phyloP scores from a whole-genome alignment of 2,888 invertebrate species.

The Ophioninae sp. region DNA sequence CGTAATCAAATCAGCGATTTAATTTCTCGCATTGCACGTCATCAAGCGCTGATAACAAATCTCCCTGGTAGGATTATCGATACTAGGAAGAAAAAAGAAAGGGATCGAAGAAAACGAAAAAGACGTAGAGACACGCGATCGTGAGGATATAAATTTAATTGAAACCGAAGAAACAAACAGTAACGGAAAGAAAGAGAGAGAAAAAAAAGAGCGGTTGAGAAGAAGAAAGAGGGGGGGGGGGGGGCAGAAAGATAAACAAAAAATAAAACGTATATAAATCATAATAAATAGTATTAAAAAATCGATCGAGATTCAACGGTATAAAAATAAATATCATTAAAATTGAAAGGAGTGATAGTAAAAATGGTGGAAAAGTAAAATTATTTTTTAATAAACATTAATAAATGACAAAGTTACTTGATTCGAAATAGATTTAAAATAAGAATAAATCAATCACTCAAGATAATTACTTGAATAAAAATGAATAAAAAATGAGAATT shows the following conservation, averaged over 20 bases:
- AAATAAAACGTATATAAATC: too few species aligned
- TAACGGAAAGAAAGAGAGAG: too few species aligned
- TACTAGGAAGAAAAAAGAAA: constrained; percentile 4
- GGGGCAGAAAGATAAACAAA: too few species aligned
- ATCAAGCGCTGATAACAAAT: constrained; percentile 35
- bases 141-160: not conserved
- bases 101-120: not conserved
- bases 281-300: too few species aligned
- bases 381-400: not conserved
- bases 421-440: not conserved
- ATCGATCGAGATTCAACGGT: too few species aligned
- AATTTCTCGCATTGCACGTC: constrained; percentile 54
- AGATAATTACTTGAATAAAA: too few species aligned
- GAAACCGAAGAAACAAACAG: not conserved
- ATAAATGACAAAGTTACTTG: not conserved
- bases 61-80: constrained; percentile 23
- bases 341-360: too few species aligned
- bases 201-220: too few species aligned
- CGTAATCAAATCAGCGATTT: constrained; percentile 65
- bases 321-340: too few species aligned
- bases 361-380: too few species aligned
- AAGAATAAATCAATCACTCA: not conserved
- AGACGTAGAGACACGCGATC: not conserved
- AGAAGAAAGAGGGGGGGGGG: too few species aligned
- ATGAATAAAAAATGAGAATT: too few species aligned